These are phyloP conservation scores for Masticophis lateralis DNA, from an alignment of 2,797 vertebrate species.

Conservation along the genomic window DNA sequence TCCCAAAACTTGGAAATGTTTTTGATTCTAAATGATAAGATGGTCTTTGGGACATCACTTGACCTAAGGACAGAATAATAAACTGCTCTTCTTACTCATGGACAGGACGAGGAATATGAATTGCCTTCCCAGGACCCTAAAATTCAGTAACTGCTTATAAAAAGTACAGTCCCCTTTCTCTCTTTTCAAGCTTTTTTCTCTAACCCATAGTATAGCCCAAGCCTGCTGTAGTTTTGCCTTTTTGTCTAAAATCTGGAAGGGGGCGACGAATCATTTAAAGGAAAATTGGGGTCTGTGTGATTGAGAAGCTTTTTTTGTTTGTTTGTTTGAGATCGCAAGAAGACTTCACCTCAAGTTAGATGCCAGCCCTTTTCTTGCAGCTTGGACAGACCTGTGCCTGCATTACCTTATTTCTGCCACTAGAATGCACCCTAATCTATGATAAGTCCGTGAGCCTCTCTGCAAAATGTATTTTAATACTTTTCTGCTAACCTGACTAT, in stretches of 20 bases:
- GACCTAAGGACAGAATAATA: background rate
- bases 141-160: constrained; percentile 17
- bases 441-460: constrained; percentile 61
- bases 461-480: constrained; percentile 57
- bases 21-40: background rate
- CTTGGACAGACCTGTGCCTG: constrained; percentile 61
- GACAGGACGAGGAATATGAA: constrained; percentile 18
- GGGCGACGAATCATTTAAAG: background rate
- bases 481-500: constrained; percentile 41
- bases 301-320: background rate
- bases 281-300: background rate
- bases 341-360: constrained; percentile 18
- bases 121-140: constrained; percentile 1
- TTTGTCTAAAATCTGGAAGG: background rate
- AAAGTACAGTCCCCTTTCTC: background rate
- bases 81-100: background rate
- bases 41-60: background rate
- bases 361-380: constrained; percentile 44
- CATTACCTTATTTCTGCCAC: constrained; percentile 76
- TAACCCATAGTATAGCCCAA: background rate
- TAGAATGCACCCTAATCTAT: constrained; percentile 82
- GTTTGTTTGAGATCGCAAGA: constrained; percentile 8
- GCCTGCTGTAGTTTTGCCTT: background rate
- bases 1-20: background rate
- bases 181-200: background rate